Evolutionary conservation across 53 echinoderm and acorn worm genomes (phyloP), one percentile per base, ranked within the genome.

Genomic region (Echinometra lucunter): DNA sequence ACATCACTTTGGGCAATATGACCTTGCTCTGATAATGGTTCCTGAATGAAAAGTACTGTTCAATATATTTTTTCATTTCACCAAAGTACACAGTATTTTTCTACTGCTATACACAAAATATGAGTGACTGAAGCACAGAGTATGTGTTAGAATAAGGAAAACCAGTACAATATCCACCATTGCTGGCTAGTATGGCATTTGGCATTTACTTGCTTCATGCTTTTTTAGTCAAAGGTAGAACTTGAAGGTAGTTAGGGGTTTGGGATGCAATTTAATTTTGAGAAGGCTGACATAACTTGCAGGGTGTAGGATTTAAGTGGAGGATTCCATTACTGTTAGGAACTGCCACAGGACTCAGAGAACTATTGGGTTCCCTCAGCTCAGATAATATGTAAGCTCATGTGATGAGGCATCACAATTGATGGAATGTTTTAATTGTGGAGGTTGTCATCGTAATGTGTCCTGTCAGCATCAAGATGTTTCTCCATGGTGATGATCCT

Each of bases 391-490:
- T 53, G 13, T n/a, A n/a, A n/a, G n/a, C n/a, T n/a, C 53, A 53
- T 53, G 53, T 53, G 13, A n/a, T n/a, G 53, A 53, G 9, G 0
- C 13, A 53, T 53, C 53, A 47, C 9, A 13, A 53, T 53, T 53
- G 4, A 53, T 85, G 85, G 53, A 85, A 85, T 85, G 85, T 85
- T 85, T 49, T 42, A 49, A n/a, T 9, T 18, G 38, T 78, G 78
- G 78, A 78, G 8, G 37, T 72, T 38, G 21, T 85, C 7, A 28
- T 47, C 47, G 47, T 47, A 47, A 85, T 17, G 27, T 28, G 49
- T 49, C 28, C 49, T 47, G 85, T 85, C 47, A 45, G 27, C 85
- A 49, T 44, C 40, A 8, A 42, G 44, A 44, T 8, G 85, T n/a
- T 45, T 85, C 85, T 28, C 30, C 47, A 49, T 25, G 85, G 9